Evolutionary conservation across 1,140 invertebrate genomes (phyloP), one percentile per base, ranked within the genome.

Genomic region (Camponotus vicinus): DNA sequence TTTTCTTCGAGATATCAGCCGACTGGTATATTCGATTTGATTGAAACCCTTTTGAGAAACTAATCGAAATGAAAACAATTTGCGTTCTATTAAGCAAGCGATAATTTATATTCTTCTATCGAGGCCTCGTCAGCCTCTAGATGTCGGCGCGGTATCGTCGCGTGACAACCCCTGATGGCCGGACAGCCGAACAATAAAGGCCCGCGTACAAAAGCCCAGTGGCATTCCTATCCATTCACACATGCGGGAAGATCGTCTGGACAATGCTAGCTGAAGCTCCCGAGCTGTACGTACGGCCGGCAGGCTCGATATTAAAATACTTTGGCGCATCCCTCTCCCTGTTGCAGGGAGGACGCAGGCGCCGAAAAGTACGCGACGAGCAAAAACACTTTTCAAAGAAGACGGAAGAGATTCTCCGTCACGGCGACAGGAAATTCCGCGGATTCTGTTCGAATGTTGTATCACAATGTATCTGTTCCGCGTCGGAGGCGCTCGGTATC

Each of bases 231-330:
- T 91, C 83, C 89, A 87, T 92, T 91, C 91, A 86, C 85, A 89
- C 87, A 90, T 88, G 85, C 89, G 73, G 57, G 63, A 73, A 89
- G 83, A 70, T 87, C 83, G 85, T 76, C 79, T 73, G 88, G 90
- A 91, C 89, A 92, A 92, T 92, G 76, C 85, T 85, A 55, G 15
- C 49, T 52, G 49, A 82, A 87, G 88, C 80, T 86, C 79, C 77
- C 78, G 77, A 88, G 86, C 80, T 84, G 82, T 73, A 67, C 63
- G 42, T 78, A 71, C 82, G 79, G 57, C 79, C 78, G 52, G 83
- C 71, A 57, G 85, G 70, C 79, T 91, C 71, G 76, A 93, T 93
- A 93, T 93, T 93, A 92, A 93, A 92, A 93, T 92, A 93, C 92
- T 93, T 92, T n/a, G 85, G 84, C 85, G 86, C 89, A 89, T 91